Base-by-base conservation (phyloP, 2,797 vertebrate species). In the Tokudaia muenninki region DNA sequence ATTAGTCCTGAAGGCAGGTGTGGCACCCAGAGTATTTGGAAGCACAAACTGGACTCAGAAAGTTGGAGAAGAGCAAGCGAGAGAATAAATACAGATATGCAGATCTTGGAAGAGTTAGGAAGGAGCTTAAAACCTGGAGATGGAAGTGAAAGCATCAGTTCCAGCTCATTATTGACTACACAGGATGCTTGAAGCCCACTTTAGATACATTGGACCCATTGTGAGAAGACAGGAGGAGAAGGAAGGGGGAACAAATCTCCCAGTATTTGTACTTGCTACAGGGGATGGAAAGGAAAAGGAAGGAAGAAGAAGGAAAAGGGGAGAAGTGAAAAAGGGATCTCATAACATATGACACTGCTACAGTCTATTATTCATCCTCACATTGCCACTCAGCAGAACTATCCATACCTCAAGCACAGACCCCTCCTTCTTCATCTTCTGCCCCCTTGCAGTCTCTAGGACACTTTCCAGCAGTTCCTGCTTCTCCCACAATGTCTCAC, bases 401-500 rank as follows among this genome's bases (percentile, higher is more conserved):
- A 12, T 3, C 47, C 13, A 74, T 13, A 34, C 2, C 50, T 47
- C 6, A 5, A 22, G 1, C 0, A 34, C 34, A 94, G 37, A 3
- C 16, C 31, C 2, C 3, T 17, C 2, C 0, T 26, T 6, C 50
- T 44, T 19, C 26, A 34, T n/a, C n/a, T n/a, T 13, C 21, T 37
- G 11, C 2, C 19, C 47, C 47, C 13, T n/a, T 37, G 14, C 5
- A 9, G 26, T 11, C 31, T 22, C n/a, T 34, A 12, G 47, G 19
- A 13, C 70, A 3, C 17, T 12, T 7, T 1, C 17, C 16, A 29
- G 11, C 1, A 2, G 14, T 3, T 5, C 1, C 7, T 5, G 17
- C 19, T 22, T 77, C 34, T 78, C 52, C 3, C 1, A 14, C 3
- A 4, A 5, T 16, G 6, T 17, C 37, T n/a, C 82, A 19, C 29